phyloP scores from a whole-genome alignment of 2,797 vertebrate genomes.

The Todus mexicanus region DNA sequence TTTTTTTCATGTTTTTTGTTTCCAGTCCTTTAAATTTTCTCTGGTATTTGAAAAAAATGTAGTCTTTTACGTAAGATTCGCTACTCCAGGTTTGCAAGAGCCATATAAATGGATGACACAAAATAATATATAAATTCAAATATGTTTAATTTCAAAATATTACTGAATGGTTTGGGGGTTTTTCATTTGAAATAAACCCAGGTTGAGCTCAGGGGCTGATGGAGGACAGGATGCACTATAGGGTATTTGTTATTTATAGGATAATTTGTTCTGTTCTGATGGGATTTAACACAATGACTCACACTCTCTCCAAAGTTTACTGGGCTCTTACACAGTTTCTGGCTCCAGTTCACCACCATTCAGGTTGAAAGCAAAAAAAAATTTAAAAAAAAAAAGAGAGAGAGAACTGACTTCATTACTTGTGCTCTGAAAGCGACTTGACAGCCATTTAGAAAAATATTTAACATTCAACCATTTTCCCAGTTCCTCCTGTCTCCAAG shows the following conservation, averaged over 20 bases:
- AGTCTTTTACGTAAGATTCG: neutral
- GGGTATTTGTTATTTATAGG: neutral
- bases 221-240: neutral
- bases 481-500: neutral
- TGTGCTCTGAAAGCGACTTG: neutral
- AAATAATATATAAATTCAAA: neutral
- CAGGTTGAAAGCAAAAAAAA: neutral
- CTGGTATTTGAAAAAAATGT: neutral
- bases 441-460: constrained; percentile 26
- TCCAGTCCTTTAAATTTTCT: neutral
- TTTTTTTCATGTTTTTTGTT: neutral
- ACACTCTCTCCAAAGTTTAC: neutral
- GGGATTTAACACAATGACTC: neutral
- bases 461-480: neutral
- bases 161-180: neutral
- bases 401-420: neutral
- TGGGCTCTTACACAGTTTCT: neutral
- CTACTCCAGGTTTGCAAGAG: neutral
- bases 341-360: neutral
- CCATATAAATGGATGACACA: neutral
- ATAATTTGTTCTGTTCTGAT: neutral
- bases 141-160: neutral
- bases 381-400: neutral
- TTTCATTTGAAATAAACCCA: neutral
- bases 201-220: neutral